Conservation (phyloP, 2,113 vertebrate species). For the Pangasianodon gigas region DNA sequence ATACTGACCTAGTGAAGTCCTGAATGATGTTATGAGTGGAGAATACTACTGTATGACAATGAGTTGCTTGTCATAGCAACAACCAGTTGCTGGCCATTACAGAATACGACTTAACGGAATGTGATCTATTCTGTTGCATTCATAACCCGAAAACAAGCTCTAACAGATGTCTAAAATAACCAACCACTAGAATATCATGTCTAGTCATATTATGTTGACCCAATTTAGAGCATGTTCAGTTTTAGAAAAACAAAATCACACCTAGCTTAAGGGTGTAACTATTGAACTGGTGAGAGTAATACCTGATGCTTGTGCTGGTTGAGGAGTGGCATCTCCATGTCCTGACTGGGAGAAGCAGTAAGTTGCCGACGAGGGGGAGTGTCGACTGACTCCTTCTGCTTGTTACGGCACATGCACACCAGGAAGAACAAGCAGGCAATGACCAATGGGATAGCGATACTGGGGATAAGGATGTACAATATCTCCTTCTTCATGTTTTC, state of each 20-base stretch:
- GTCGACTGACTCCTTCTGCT: conserved; percentile 83
- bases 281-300: conserved; percentile 13
- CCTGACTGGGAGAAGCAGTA: conserved; percentile 85
- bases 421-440: conserved; percentile 94
- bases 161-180: background rate
- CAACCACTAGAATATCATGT: background rate
- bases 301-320: conserved; percentile 92
- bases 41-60: background rate
- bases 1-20: background rate
- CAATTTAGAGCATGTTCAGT: background rate
- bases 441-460: conserved; percentile 89
- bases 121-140: background rate
- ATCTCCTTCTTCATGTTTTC: conserved; percentile 91
- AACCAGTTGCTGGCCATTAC: no score
- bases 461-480: conserved; percentile 92
- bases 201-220: background rate
- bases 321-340: conserved; percentile 91
- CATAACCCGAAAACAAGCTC: background rate
- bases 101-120: background rate
- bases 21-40: background rate
- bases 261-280: background rate
- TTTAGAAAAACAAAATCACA: background rate
- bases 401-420: conserved; percentile 94
- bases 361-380: conserved; percentile 83
- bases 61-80: conserved; percentile 14